Evolutionary conservation across 2,888 invertebrate species (phyloP).

Genomic region (Oxycera nigricornis): DNA sequence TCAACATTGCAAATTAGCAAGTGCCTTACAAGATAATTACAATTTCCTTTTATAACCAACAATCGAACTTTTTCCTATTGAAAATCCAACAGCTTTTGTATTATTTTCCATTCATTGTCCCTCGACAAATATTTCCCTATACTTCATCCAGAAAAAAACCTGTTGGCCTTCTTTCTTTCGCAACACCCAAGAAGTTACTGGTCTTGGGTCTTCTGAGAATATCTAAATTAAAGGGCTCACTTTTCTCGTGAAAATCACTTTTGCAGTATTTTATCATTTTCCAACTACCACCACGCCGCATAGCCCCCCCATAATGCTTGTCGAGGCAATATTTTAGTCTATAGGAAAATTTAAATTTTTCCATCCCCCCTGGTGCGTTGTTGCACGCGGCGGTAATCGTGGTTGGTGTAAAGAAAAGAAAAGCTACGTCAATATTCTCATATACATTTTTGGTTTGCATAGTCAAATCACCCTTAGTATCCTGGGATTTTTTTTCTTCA

Average conservation of each 20-base stretch:
- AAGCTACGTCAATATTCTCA: neutral
- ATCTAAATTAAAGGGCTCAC: neutral
- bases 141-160: neutral
- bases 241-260: neutral
- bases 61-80: slow-evolving; percentile 8
- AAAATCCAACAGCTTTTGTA: neutral
- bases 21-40: slow-evolving; percentile 17
- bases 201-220: neutral
- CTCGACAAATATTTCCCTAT: neutral
- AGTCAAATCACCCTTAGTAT: neutral
- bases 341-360: slow-evolving; percentile 24
- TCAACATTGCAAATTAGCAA: neutral
- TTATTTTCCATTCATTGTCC: neutral
- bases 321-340: neutral
- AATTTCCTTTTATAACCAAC: neutral
- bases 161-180: neutral
- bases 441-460: neutral
- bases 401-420: neutral
- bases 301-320: neutral
- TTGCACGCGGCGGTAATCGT: neutral
- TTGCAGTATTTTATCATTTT: slow-evolving; percentile 5
- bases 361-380: slow-evolving; percentile 12
- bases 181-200: neutral
- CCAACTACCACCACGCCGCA: no score
- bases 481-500: neutral